Evolutionary conservation across 2,888 invertebrate species (phyloP), one percentile per base, ranked within the genome.

Genomic region (Tenthredo livida): DNA sequence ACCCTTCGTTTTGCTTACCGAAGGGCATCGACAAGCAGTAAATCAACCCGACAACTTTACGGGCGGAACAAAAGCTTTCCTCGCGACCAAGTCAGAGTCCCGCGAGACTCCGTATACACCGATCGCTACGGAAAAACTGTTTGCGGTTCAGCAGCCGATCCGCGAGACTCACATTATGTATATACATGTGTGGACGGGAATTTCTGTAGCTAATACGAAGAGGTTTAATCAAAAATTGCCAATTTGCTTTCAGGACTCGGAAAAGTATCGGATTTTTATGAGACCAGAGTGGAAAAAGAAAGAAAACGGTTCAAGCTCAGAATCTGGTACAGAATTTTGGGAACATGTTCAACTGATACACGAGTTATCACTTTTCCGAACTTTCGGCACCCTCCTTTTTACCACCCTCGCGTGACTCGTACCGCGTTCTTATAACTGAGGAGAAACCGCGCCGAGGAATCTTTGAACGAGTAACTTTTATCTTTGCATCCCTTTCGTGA

Each of bases 401-500:
- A 37, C 25, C n/a, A 61, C n/a, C 54, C n/a, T n/a, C 6, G n/a
- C 54, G n/a, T 7, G n/a, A 50, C 10, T 54, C n/a, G 5, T 54
- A 7, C 54, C 2, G 2, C n/a, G 5, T 54, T 54, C 54, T 54
- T 33, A 33, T n/a, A 54, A 54, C 17, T n/a, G 17, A n/a, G n/a
- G 17, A 83, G 86, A 70, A 70, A 67, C 84, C 88, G 89, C 88
- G 88, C 87, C 87, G n/a, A 7, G 43, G 43, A 73, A 73, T 73
- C 72, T 73, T 50, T 61, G 47, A 50, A 37, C 37, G 61, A 83
- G 37, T 17, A 67, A 67, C 82, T 83, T 83, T 83, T 83, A 83
- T 83, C 67, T 67, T 83, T 78, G 78, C 82, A 83, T 83, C 67
- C 43, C 33, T 67, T 83, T 83, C 82, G 87, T 90, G 90, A 90